Evolutionary conservation across 30 jellyfish, hydroid and myxozoan species (phyloP).

Genomic region (Cassiopea xamachana): DNA sequence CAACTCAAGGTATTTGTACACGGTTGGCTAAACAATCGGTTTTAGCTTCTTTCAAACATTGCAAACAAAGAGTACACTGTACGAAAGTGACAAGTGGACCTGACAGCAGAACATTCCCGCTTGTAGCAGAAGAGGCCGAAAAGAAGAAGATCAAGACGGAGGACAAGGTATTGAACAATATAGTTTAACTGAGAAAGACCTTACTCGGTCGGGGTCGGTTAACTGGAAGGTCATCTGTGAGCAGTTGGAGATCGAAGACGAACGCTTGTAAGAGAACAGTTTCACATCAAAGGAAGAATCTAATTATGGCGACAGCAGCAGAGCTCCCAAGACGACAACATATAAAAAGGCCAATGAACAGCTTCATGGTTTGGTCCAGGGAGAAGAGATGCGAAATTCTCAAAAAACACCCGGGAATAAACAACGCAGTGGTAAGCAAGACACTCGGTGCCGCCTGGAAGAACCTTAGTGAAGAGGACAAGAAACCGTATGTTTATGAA

Average conservation of each 20-base stretch:
- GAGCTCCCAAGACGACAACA: slow-evolving; percentile 28
- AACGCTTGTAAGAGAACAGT: background rate
- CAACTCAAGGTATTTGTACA: background rate
- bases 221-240: background rate
- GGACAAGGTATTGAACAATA: background rate
- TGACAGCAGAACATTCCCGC: background rate
- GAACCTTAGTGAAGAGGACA: slow-evolving; percentile 75
- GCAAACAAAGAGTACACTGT: background rate
- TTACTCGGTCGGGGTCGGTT: background rate
- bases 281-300: background rate
- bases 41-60: background rate
- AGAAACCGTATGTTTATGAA: slow-evolving; percentile 77
- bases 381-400: slow-evolving; percentile 75
- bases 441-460: slow-evolving; percentile 87
- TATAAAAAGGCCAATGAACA: slow-evolving; percentile 83
- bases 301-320: slow-evolving; percentile 19
- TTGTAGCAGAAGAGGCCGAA: background rate
- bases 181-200: background rate
- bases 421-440: slow-evolving; percentile 80
- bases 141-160: background rate
- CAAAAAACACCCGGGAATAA: slow-evolving; percentile 77
- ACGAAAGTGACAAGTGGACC: background rate
- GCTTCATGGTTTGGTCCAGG: slow-evolving; percentile 89
- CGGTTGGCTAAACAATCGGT: background rate
- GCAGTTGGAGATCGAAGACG: background rate